Evolutionary conservation across 2,888 invertebrate species (phyloP).

Genomic region (Dinocampus coccinellae): DNA sequence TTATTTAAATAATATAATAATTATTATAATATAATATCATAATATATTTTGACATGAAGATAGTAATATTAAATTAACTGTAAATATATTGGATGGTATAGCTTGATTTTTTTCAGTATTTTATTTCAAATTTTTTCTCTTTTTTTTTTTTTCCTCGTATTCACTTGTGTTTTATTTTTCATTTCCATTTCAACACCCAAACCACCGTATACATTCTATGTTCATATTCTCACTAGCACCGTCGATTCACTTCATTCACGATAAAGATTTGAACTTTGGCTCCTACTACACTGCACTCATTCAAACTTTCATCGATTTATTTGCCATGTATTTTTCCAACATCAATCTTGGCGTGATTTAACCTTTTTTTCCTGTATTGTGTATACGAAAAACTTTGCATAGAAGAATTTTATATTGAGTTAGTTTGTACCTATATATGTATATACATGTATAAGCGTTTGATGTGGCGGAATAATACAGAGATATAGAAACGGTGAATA

Average conservation of each 20-base stretch:
- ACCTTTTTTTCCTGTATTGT: conserved; percentile 2
- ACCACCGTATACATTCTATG: background rate
- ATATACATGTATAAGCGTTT: background rate
- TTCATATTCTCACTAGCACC: background rate
- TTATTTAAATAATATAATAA: too few relatives aligned
- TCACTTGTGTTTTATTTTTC: background rate
- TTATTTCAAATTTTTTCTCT: conserved; percentile 12
- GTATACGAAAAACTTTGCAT: background rate
- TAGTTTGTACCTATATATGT: conserved; percentile 8
- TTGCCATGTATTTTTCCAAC: conserved; percentile 10
- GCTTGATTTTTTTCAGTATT: conserved; percentile 29
- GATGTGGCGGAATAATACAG: background rate
- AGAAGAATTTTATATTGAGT: conserved; percentile 36
- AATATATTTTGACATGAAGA: too few relatives aligned
- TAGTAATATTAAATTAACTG: too few relatives aligned
- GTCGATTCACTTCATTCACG: background rate
- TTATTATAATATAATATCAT: too few relatives aligned
- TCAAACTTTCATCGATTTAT: conserved; percentile 14
- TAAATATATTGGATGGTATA: too few relatives aligned
- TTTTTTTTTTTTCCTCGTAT: background rate
- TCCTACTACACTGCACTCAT: background rate
- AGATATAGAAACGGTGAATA: conserved; percentile 5
- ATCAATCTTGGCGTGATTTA: conserved; percentile 23
- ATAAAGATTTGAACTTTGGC: background rate
- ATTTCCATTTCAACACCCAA: conserved; percentile 1